Base-by-base conservation (phyloP, 2,888 invertebrate genomes). In the Taphrorychus bicolor region DNA sequence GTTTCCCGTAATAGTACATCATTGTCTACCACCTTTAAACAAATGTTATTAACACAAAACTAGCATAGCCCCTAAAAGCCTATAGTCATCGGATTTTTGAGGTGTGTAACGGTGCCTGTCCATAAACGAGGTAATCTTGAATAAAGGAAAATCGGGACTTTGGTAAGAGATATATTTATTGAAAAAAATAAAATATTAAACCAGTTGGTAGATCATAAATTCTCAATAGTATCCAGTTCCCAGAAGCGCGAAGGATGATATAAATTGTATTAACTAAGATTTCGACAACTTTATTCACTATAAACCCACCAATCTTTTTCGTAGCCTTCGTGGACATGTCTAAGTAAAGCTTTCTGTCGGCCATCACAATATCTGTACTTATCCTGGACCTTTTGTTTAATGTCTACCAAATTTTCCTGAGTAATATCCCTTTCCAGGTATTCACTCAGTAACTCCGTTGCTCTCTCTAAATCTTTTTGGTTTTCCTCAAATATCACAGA, bases 231-330 rank as follows among this genome's bases (percentile, higher is more conserved):
- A 5, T 17, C 14, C 16, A n/a, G n/a, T n/a, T n/a, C n/a, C n/a
- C n/a, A n/a, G n/a, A n/a, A n/a, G n/a, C n/a, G n/a, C n/a, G n/a
- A n/a, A n/a, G n/a, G n/a, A n/a, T n/a, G n/a, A n/a, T n/a, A n/a
- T n/a, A n/a, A n/a, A n/a, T n/a, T 16, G 7, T 16, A 45, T 17
- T 16, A 45, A 7, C 9, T 16, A 45, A 14, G 45, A 45, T 2
- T 45, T 11, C 32, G 7, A 2, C 11, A 32, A n/a, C 9, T 5
- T 19, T 87, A 93, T 87, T 94, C 94, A 83, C 91, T 93, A 83
- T 94, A 96, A 79, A 94, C 93, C 98, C 98, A 98, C 91, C 95
- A 93, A 81, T 98, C 98, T 84, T 95, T 96, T 82, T 99, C 98
- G 82, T 98, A 97, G 69, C 99, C 99, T 85, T 99, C 99, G 82